Percentiles rank a stretch among this genome's conserved stretches.
Evolutionary conservation across 2,113 vertebrate species (phyloP).

Genomic region (Genyomyrus donnyi): DNA sequence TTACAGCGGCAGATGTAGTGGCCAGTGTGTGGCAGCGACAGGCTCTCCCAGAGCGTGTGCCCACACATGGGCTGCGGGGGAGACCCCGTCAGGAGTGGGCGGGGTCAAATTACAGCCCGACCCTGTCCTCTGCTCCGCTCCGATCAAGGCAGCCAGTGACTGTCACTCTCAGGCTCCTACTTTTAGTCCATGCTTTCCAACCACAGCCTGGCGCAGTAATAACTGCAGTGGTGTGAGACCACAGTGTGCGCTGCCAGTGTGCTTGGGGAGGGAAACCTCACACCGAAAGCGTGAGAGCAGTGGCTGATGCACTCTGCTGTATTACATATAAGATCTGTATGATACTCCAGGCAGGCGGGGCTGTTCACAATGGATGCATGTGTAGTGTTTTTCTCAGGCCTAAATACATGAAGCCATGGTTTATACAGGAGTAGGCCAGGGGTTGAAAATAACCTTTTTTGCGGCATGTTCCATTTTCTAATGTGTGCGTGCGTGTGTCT

Average conservation of each 20-base stretch:
- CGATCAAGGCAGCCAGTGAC: neutral
- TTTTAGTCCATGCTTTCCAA: neutral
- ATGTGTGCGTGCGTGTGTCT: neutral
- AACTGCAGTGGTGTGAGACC: neutral
- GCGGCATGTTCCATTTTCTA: neutral
- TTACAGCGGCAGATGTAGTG: neutral
- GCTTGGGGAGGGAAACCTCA: neutral
- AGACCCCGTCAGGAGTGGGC: neutral
- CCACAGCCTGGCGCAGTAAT: neutral
- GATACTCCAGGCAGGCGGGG: neutral
- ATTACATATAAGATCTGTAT: neutral
- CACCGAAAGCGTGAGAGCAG: neutral
- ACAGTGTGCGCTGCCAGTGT: neutral
- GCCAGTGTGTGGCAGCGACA: neutral
- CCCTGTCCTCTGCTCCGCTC: neutral
- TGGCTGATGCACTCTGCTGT: neutral
- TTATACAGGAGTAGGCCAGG: neutral
- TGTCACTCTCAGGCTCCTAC: neutral
- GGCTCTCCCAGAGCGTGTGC: neutral
- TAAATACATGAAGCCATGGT: neutral
- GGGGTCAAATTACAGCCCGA: neutral
- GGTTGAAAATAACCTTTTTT: neutral
- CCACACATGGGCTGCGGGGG: neutral
- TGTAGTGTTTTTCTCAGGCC: neutral
- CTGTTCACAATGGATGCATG: neutral